Evolutionary conservation across 2,797 vertebrate genomes (phyloP), one percentile per base, ranked within the genome.

Genomic region (Odontamblyopus lacepedii): DNA sequence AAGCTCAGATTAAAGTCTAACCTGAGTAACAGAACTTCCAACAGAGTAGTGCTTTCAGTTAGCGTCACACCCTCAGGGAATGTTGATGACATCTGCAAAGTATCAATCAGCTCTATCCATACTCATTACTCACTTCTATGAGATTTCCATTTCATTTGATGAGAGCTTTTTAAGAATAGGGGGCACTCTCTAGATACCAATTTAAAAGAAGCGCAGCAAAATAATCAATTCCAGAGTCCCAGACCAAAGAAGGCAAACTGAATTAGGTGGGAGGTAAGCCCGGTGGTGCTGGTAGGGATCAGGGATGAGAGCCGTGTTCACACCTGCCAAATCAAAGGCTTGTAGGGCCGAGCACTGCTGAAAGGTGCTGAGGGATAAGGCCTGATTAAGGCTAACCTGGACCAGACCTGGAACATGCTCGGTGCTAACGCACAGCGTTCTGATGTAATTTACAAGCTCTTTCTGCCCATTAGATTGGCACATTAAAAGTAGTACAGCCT

Each of bases 321-420:
- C 83, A 90, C 80, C 83, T 85, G 79, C 84, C 84, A 88, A 92
- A 92, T 93, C 88, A 92, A 92, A 94, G 87, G 85, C 79, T 80
- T 89, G 87, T 83, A 82, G 82, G 77, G 71, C 74, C 70, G 68
- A 82, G 82, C 83, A 82, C 78, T 80, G 55, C 77, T 90, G 85
- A 91, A 91, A 85, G 76, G 84, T 67, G 83, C 84, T 30, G 72
- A 88, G 80, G 88, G 83, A 88, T 87, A 80, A 81, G 66, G 5
- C 78, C 83, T 93, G 90, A 93, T 93, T 91, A 92, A 92, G 93
- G 90, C 81, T 89, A 90, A 91, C 88, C 84, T 87, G 84, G 70
- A 82, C 82, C 79, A 76, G 78, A 83, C 73, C 78, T 73, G 78
- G 62, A 78, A 81, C 72, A 72, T 79, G 85, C 84, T 82, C 80